Evolutionary conservation across 1,140 invertebrate genomes (phyloP), one percentile per base, ranked within the genome.

Genomic region (Thaumetopoea pityocampa): DNA sequence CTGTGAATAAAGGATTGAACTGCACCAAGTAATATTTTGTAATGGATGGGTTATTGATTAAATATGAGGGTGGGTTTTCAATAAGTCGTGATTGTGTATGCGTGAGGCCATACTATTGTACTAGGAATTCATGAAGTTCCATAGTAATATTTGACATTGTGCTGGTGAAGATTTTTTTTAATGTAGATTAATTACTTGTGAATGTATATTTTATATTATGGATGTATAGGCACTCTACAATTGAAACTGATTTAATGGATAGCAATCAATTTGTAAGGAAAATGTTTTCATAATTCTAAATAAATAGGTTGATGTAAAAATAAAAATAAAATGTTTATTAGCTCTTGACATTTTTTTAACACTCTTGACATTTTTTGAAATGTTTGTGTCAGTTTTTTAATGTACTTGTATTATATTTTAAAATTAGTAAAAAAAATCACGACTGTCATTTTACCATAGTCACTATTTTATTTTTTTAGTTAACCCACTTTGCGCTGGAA

Each of bases 321-420:
- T 57, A 65, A 26, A 9, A 30, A 32, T 43, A 56, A 44, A n/a
- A n/a, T n/a, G n/a, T n/a, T 46, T 22, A 23, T 63, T 73, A 67
- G 63, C 60, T 76, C 58, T 73, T 76, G 70, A 59, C 59, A 65
- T 76, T 70, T 55, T 72, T 70, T 66, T 73, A 71, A 67, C 59
- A 56, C 51, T 52, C 52, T 54, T 50, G 57, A 23, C 49, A 62
- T 56, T n/a, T n/a, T n/a, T n/a, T n/a, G n/a, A n/a, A 44, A 68
- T 68, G 53, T 55, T 63, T 34, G 40, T 67, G 66, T 63, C 66
- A 49, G 59, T 69, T 69, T 71, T 77, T 66, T 72, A 68, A 56
- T 57, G 54, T 71, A 58, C 41, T 60, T 63, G 50, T 66, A 61
- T n/a, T 26, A 8, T 30, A 30, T 38, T 55, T 50, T 51, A 44